Evolutionary conservation across 2,113 vertebrate genomes (phyloP), one percentile per base, ranked within the genome.

Genomic region (Galemys pyrenaicus): DNA sequence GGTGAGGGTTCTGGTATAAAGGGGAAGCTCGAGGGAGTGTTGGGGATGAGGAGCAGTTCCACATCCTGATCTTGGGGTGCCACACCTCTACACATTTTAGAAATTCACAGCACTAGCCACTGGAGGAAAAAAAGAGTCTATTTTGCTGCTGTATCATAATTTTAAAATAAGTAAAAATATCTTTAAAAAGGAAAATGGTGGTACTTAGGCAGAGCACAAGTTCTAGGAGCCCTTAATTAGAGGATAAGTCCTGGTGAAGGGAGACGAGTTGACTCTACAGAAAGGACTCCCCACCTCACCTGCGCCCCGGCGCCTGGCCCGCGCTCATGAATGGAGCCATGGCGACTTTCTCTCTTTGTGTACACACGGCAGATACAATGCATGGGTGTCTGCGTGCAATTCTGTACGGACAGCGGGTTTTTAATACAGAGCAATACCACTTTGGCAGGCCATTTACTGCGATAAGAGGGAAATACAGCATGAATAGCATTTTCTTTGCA

Each of bases 401-500:
- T 78, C 30, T 81, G 81, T 81, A 93, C 94, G 92, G 91, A 92
- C 83, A 30, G 94, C 51, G 28, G 20, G 44, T 70, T 92, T 94
- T 95, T 73, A 65, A 79, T 70, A 81, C 37, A 37, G 78, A 92
- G 89, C 68, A 91, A 28, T 62, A 10, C 13, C 10, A 32, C 32
- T 81, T 74, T 62, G 74, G 81, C 28, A 75, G 44, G 49, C 86
- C 56, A 46, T 92, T 93, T 67, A 65, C 32, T 85, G 78, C 0
- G 7, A 86, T 78, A 95, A 92, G 81, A 89, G 82, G 87, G 56
- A 94, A 95, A 91, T 68, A 56, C 9, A 30, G 49, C 37, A 24
- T 70, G 82, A 94, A 87, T 74, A 91, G 94, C 83, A 75, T 91
- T 95, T 94, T 91, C 75, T 95, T 95, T 94, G 91, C 70, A 93